Evolutionary conservation across 2,797 vertebrate species (phyloP), one percentile per base, ranked within the genome.

Genomic region (Allobates femoralis): DNA sequence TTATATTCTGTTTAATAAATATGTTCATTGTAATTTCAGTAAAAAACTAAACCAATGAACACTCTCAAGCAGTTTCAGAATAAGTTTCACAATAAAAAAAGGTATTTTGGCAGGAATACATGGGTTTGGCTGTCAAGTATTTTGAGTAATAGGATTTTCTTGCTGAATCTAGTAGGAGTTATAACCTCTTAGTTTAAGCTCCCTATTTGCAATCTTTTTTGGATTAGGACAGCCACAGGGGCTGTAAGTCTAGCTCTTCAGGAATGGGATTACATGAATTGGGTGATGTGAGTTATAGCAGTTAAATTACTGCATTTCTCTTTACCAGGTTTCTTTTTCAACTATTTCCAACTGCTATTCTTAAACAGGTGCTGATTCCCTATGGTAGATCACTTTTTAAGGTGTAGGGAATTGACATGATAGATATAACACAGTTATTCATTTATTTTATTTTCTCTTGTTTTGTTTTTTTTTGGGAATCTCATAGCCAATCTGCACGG

Each of bases 301-400:
- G 66, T 73, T 73, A 73, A 83, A 60, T 53, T 60, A 56, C 81
- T 46, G 69, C 34, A 83, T 74, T 74, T 74, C 26, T 74, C 81
- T 74, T 74, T 74, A 60, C 81, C 15, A 30, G 69, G 53, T 74
- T 74, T 83, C 37, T 15, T 83, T n/a, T 73, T 69, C 66, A 28
- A 23, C 55, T 32, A 62, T 71, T 32, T 85, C 90, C 87, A 88
- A 89, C 76, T 89, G 85, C 83, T 92, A 90, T 88, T 84, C 90
- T 90, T 23, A 18, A 37, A 26, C 14, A 74, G 53, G 23, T 74
- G 81, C 28, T 28, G 58, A 74, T 74, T 55, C 56, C 23, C n/a
- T 15, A 60, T 37, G 56, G 18, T 62, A 46, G 28, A 74, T 74
- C 53, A 60, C 41, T 58, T 56, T 60, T 60, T 55, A 73, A 16